Evolutionary conservation across 1,140 invertebrate genomes (phyloP), one percentile per base, ranked within the genome.

Genomic region (Ooceraea biroi): DNA sequence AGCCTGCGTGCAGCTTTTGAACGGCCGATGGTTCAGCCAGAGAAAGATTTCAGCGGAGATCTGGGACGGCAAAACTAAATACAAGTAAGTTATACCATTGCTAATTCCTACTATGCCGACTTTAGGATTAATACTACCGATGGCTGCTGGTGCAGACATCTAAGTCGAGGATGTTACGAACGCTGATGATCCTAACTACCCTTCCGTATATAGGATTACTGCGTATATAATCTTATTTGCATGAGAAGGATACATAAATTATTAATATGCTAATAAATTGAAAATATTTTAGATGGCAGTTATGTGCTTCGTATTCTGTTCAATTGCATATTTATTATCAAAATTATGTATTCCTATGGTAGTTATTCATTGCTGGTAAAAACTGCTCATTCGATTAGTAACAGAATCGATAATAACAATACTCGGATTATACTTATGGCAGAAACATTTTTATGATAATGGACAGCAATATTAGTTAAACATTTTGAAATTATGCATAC

Each of bases 51-150:
- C 95, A 4, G 99, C 98, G 2, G 96, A 97, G 91, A 96, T 97
- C 82, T 99, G 98, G 98, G 99, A 99, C 95, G 99, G 99, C 7
- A 97, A 97, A 92, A 98, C 98, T 0, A 99, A 99, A 93, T 99
- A 97, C 94, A 98, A 96, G 96, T 96, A 86, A 93, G 95, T 92
- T 72, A 77, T 74, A 8, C 61, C 17, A 30, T 55, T 30, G 61
- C n/a, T 46, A 66, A 12, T 76, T 57, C 27, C 69, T 50, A 48
- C 48, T 44, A 11, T 86, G 68, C 60, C 74, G 27, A 22, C 73
- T 55, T 58, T 7, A 60, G 44, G 14, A 1, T 17, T 19, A 22
- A n/a, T 25, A 60, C 19, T 82, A 60, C n/a, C 61, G 74, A 57
- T 48, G 14, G 63, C 80, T 69, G 82, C 12, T 80, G 44, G 50